These are phyloP conservation scores for Masticophis lateralis DNA, from an alignment of 2,797 vertebrate species.

Conservation along the genomic window DNA sequence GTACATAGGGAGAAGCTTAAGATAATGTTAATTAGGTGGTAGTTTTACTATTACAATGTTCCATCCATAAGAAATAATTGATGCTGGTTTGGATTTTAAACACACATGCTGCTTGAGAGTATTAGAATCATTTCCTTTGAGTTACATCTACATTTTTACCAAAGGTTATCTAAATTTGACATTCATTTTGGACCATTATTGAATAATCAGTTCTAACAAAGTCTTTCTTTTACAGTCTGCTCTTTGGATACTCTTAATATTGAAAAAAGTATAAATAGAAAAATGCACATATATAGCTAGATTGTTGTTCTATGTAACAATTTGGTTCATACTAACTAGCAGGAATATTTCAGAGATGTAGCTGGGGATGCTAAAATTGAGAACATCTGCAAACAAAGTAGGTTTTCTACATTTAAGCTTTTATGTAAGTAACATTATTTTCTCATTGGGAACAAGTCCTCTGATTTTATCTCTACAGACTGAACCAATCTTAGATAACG, in stretches of 20 bases:
- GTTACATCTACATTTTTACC: background rate
- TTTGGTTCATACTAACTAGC: background rate
- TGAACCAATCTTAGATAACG: constrained; percentile 26
- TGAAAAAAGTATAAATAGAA: background rate
- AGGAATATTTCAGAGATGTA: background rate
- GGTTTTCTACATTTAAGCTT: background rate
- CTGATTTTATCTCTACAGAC: constrained; percentile 7
- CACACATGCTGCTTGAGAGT: background rate
- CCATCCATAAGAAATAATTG: background rate
- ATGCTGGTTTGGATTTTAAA: background rate
- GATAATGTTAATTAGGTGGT: background rate
- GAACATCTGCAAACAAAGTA: background rate
- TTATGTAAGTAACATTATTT: background rate
- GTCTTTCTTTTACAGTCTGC: background rate
- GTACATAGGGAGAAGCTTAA: background rate
- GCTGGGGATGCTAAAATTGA: background rate
- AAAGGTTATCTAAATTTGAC: background rate
- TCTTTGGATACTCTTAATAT: background rate
- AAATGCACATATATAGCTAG: background rate
- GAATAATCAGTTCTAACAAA: background rate
- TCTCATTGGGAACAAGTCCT: background rate
- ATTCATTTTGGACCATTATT: background rate
- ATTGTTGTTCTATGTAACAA: background rate
- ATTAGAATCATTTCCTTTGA: background rate
- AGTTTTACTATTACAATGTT: background rate